Base-by-base conservation (phyloP, 2,113 vertebrate species). In the Rhynchomys soricoides region DNA sequence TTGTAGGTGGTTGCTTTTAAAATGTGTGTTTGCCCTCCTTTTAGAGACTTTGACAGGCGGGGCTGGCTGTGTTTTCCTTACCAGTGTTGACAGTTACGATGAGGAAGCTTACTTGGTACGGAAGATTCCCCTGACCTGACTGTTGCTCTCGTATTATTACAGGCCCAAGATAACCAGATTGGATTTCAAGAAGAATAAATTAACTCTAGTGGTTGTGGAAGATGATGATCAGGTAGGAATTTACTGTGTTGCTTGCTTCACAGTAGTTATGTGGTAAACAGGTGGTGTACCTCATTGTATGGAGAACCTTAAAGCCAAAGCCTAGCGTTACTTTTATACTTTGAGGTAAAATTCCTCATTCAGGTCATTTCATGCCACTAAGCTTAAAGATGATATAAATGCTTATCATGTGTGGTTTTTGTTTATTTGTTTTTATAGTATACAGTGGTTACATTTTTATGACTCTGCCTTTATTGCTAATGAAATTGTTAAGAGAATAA, bases 161-260 rank as follows among this genome's bases (percentile, higher is more conserved):
- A 99, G 99, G 99, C 99, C 99, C 40, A 99, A 99, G 98, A 99
- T 99, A 98, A 99, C 99, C 50, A 99, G 99, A 64, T 98, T 99
- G 98, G 99, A 99, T 98, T 99, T 99, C 97, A 99, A 99, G 98
- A 99, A 99, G 98, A 99, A 98, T 98, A 99, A 99, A 97, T 98
- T 99, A 97, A 99, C 99, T 0, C 98, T 99, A 29, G 99, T 99
- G 93, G 99, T 99, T 66, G 99, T 99, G 97, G 99, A 99, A 98
- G 99, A 99, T 96, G 99, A 99, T 95, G 99, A 99, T 68, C 99
- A 99, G 99, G 99, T 99, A 98, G 90, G 95, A 97, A 89, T 73
- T 89, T 73, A 19, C 89, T 81, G 21, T 21, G 43, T 92, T 95
- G 75, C 12, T 93, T 95, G 83, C 3, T 82, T 85, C 83, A 73